Conservation (phyloP, 2,113 vertebrate species). For the Candoia aspera region DNA sequence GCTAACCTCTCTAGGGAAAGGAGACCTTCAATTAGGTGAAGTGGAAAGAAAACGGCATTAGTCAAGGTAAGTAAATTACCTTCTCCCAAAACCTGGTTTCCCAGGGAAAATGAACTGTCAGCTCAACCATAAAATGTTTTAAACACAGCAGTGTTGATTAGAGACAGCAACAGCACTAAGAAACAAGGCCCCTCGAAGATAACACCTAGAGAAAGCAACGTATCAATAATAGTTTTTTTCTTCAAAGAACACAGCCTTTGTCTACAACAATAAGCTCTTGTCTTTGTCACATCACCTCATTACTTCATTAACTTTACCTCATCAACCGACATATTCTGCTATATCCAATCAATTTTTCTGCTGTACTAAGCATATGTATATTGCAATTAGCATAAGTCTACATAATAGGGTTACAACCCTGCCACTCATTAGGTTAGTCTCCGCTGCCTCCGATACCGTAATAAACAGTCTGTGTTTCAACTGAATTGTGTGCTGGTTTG, state of each 20-base stretch:
- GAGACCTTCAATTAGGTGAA: neutral
- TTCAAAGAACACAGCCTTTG: neutral
- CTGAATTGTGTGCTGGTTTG: neutral
- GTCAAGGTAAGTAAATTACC: neutral
- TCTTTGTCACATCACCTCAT: neutral
- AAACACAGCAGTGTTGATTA: neutral
- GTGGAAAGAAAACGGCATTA: neutral
- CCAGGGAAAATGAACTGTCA: neutral
- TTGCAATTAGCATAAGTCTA: neutral
- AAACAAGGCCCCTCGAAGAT: neutral
- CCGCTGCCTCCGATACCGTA: neutral
- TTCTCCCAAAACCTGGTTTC: neutral
- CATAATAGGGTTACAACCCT: neutral
- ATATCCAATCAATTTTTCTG: neutral
- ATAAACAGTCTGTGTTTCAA: neutral
- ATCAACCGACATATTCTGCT: neutral
- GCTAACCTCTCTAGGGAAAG: neutral
- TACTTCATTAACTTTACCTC: neutral
- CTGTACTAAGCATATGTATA: neutral
- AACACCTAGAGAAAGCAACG: neutral
- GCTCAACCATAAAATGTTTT: neutral
- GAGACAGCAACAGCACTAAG: neutral
- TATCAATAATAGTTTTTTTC: neutral
- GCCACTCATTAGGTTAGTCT: neutral
- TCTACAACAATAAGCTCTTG: neutral